Evolutionary conservation across 1,140 invertebrate species (phyloP).

Genomic region (Lasioglossum baleicum): DNA sequence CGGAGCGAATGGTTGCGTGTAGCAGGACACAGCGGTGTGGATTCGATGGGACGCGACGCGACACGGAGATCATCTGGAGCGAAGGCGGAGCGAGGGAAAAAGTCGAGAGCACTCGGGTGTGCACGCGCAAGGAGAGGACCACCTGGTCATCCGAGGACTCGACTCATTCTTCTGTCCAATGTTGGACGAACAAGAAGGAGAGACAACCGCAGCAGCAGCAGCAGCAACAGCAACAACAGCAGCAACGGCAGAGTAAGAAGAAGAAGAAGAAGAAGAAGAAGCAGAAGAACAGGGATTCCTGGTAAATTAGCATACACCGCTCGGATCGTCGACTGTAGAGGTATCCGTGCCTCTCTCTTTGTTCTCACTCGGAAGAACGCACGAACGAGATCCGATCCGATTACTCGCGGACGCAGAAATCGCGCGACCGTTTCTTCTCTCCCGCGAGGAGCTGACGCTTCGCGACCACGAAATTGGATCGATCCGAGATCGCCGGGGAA

Average conservation of each 20-base stretch:
- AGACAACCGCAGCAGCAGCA: slow-evolving; percentile 48
- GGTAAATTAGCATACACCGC: slow-evolving; percentile 67
- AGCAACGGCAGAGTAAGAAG: slow-evolving; percentile 16
- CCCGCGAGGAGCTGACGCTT: not conserved
- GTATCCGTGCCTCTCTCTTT: slow-evolving; percentile 48
- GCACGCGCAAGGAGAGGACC: slow-evolving; percentile 55
- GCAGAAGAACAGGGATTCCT: slow-evolving; percentile 50
- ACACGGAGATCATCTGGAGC: slow-evolving; percentile 33
- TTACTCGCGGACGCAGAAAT: not conserved
- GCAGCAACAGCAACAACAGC: not conserved
- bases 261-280: slow-evolving; percentile 26
- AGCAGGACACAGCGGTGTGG: not conserved
- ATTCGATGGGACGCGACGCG: slow-evolving; percentile 37
- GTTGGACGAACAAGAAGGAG: slow-evolving; percentile 36
- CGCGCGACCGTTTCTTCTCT: not conserved
- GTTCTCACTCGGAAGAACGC: slow-evolving; percentile 57
- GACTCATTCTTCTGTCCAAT: slow-evolving; percentile 67
- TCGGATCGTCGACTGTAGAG: slow-evolving; percentile 34
- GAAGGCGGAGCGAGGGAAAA: slow-evolving; percentile 37
- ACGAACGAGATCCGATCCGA: not conserved
- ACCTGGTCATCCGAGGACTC: slow-evolving; percentile 65
- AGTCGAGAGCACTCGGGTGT: slow-evolving; percentile 33
- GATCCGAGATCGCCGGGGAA: not conserved
- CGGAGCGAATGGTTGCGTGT: not conserved
- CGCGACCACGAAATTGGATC: not conserved